Conservation (phyloP, 2,113 vertebrate species). For the Chloropsis hardwickii region DNA sequence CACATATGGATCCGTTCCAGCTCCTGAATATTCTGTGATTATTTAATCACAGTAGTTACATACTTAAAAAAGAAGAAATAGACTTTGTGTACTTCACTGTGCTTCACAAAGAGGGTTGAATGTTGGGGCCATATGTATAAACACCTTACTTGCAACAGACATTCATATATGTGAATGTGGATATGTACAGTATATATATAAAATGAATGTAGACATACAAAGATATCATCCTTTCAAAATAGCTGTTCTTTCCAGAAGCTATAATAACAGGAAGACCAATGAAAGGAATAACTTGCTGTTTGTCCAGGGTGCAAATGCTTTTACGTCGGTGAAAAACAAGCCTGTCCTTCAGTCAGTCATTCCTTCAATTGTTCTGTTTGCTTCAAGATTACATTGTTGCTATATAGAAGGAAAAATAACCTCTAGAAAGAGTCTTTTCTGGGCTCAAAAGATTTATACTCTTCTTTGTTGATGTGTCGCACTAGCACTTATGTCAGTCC, state of each 20-base stretch:
- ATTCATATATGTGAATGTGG: background rate
- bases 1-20: fast-evolving
- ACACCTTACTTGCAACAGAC: background rate
- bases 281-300: background rate
- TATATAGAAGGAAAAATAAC: background rate
- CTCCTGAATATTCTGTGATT: background rate
- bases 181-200: background rate
- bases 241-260: conserved; percentile 5
- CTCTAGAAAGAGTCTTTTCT: background rate
- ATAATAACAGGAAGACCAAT: background rate
- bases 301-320: background rate
- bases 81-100: background rate
- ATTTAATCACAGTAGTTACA: background rate
- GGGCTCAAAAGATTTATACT: conserved; percentile 27
- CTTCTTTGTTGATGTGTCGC: conserved; percentile 22
- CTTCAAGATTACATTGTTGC: conserved; percentile 41
- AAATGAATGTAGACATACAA: background rate
- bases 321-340: background rate
- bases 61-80: background rate
- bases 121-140: background rate
- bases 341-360: background rate
- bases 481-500: conserved; percentile 15
- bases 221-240: background rate
- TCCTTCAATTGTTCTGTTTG: background rate
- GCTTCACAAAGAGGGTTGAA: background rate